Evolutionary conservation across 92 coral and sea anemone species (phyloP).

Genomic region (Nematostella vectensis): DNA sequence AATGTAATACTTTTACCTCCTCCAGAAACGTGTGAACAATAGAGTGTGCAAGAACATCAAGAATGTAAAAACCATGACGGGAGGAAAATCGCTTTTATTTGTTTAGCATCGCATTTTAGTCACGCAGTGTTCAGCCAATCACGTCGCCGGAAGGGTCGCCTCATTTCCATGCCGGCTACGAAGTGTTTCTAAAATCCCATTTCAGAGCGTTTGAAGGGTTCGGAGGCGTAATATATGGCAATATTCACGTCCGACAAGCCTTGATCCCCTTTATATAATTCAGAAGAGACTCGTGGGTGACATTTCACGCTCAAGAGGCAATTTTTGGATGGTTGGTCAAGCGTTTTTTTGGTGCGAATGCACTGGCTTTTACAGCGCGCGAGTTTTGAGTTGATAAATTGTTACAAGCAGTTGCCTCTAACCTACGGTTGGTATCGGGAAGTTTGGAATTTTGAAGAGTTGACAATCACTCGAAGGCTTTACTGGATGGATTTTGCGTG

Average conservation of each 20-base stretch:
- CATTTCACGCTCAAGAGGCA: background rate
- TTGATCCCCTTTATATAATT: no score
- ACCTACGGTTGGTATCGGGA: background rate
- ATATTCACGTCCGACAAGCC: no score
- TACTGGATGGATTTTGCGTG: no score
- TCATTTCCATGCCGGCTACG: background rate
- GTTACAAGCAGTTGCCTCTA: background rate
- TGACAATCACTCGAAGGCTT: no score
- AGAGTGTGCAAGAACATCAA: no score
- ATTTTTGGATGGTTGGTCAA: conserved; percentile 4
- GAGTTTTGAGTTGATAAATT: background rate
- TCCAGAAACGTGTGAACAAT: no score
- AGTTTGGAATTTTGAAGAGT: background rate
- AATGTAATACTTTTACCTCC: no score
- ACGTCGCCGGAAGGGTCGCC: conserved; percentile 3
- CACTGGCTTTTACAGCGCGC: background rate
- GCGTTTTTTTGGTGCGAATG: background rate
- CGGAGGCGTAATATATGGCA: no score
- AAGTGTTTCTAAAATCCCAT: no score
- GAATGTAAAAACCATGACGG: background rate
- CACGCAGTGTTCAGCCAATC: conserved; percentile 2
- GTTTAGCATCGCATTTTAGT: background rate
- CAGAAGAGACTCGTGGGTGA: no score
- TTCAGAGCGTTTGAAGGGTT: no score
- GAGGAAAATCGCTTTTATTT: background rate